Base-by-base conservation (phyloP, 37 sponge, comb jelly and placozoan genomes). In the Ianthella basta region DNA sequence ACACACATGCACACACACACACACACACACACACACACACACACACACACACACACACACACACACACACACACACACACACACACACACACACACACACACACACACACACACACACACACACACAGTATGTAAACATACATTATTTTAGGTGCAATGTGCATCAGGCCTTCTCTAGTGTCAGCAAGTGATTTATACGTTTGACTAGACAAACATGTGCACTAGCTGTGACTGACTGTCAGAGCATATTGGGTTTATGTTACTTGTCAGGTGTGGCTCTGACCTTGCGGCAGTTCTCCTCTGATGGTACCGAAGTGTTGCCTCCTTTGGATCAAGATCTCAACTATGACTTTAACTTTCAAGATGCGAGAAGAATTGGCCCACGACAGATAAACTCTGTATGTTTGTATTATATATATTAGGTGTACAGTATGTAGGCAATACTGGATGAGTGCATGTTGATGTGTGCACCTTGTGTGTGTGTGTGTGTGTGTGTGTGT, bases 261-360 rank as follows among this genome's bases (percentile, higher is more conserved):
- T 44, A 44, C 50, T n/a, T n/a, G n/a, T n/a, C 50, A 44, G 50
- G 50, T 44, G 50, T 44, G 50, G 50, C 50, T 44, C 50, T 44
- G 8, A 44, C 50, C 50, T 8, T 44, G 50, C 50, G 50, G 6
- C 50, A 44, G 50, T 44, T 10, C 72, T 69, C n/a, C 37, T 53
- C 24, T 12, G 15, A 41, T 41, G 53, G 53, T 24, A 36, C 24
- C 12, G 89, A 84, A 50, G 87, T 88, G 29, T 35, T 87, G 34
- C 80, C 36, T 0, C 85, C 84, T 16, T 72, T 93, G 60, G 90
- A 93, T 54, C 55, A 57, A 33, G 89, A 93, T 37, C 54, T 66
- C 24, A 74, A 87, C 27, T 93, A 93, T 35, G 93, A 93, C 72
- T 89, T 89, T 75, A 85, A 93, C 66, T 89, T 81, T 79, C 93